phyloP scores from a whole-genome alignment of 2,888 invertebrate species.

The Uropetala carovei region DNA sequence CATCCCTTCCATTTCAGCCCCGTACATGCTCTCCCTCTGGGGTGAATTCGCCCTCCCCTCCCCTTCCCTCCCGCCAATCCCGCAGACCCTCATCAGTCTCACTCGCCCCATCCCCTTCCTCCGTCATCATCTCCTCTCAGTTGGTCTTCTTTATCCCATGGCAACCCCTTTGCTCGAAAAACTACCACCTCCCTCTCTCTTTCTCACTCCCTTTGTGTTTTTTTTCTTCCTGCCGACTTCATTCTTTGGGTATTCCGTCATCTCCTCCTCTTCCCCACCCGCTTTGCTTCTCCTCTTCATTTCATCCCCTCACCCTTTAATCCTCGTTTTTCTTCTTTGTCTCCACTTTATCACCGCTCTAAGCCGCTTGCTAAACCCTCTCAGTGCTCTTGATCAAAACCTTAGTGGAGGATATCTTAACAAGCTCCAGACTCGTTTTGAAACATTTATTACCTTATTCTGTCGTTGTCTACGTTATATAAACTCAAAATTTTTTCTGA shows the following conservation, averaged over 20 bases:
- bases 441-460: not conserved
- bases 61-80: too few relatives aligned
- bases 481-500: not conserved
- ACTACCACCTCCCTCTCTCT: not conserved
- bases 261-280: not conserved
- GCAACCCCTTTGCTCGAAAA: constrained; percentile 12
- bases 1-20: too few relatives aligned
- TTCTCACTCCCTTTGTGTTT: not conserved
- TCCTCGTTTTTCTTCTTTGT: not conserved
- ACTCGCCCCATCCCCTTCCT: not conserved
- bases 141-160: constrained; percentile 41
- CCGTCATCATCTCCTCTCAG: constrained; percentile 38
- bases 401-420: not conserved
- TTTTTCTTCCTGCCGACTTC: not conserved
- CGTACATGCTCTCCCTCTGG: too few relatives aligned
- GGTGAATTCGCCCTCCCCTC: too few relatives aligned
- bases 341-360: not conserved
- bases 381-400: not conserved
- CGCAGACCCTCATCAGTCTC: not conserved
- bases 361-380: not conserved
- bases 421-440: not conserved
- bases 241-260: constrained; percentile 48
- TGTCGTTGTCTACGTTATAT: not conserved
- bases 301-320: not conserved
- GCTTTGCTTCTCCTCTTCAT: not conserved